phyloP scores from a whole-genome alignment of 1,140 invertebrate genomes.

The Diachasmimorpha longicaudata region DNA sequence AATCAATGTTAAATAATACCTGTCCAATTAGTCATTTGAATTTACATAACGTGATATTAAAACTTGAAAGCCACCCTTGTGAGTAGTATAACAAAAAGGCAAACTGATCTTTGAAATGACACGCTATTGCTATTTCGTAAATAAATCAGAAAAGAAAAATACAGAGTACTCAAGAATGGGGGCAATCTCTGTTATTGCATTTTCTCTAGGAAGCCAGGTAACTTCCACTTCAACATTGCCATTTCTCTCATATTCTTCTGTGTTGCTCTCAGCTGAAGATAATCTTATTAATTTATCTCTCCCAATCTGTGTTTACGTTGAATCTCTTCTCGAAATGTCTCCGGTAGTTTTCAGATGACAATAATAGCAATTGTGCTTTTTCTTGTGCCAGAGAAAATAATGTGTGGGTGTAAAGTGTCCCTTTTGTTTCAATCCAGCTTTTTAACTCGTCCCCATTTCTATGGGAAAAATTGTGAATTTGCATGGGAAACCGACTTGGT shows the following conservation, averaged over 20 bases:
- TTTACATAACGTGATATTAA: not conserved
- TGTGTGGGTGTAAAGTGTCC: not conserved
- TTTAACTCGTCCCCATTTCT: not conserved
- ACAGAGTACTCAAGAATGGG: not conserved
- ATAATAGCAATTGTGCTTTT: not conserved
- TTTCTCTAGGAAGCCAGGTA: not conserved
- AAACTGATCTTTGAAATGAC: not conserved
- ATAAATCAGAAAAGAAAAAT: not conserved
- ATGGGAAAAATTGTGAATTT: not conserved
- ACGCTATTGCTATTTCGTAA: not conserved
- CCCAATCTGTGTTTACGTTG: not conserved
- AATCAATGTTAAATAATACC: not conserved
- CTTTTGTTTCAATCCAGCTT: not conserved
- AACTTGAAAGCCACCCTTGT: not conserved
- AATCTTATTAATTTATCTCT: not conserved
- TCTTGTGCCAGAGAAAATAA: not conserved
- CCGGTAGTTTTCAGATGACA: not conserved
- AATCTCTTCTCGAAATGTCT: not conserved
- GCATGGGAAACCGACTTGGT: not conserved
- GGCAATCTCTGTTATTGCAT: constrained; percentile 17
- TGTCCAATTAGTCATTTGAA: not conserved
- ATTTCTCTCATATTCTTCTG: not conserved
- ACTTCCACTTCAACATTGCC: not conserved
- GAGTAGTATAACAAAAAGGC: not conserved
- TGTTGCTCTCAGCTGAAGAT: not conserved